Evolutionary conservation across 2,797 vertebrate species (phyloP).

Genomic region (Rhinoraja longicauda): DNA sequence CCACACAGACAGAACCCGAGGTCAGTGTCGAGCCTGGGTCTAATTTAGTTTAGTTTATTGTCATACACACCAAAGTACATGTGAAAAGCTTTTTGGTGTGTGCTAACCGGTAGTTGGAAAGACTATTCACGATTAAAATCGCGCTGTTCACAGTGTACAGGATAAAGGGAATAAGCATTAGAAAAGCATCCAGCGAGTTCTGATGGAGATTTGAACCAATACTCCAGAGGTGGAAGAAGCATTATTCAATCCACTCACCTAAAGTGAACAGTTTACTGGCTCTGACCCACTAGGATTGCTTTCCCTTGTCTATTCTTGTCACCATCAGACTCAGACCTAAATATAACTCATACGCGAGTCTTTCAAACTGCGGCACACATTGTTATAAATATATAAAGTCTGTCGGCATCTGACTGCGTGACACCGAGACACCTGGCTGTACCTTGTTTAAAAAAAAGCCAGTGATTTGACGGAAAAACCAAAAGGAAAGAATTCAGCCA

Average conservation of each 20-base stretch:
- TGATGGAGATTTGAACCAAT: neutral
- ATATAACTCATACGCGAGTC: neutral
- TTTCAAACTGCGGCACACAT: conserved; percentile 12
- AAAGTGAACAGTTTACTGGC: conserved; percentile 12
- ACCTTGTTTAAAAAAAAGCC: neutral
- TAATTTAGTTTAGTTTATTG: no score
- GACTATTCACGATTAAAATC: no score
- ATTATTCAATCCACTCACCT: neutral
- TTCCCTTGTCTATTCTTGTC: conserved; percentile 19
- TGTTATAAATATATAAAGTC: conserved; percentile 27
- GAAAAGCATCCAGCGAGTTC: neutral
- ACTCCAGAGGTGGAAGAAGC: neutral
- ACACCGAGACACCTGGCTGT: conserved; percentile 27
- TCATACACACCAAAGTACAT: no score
- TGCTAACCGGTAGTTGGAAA: no score
- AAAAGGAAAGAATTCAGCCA: conserved; percentile 19
- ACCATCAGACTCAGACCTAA: neutral
- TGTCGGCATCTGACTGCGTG: conserved; percentile 26
- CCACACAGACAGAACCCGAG: no score
- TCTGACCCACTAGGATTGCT: conserved; percentile 20
- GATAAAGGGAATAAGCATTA: no score
- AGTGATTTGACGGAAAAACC: conserved; percentile 9
- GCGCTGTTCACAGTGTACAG: no score
- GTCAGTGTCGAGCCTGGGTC: no score
- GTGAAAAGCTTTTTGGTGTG: no score